These are phyloP conservation scores for Pogonocherus hispidulus DNA, from an alignment of 2,888 invertebrate species.

Conservation along the genomic window DNA sequence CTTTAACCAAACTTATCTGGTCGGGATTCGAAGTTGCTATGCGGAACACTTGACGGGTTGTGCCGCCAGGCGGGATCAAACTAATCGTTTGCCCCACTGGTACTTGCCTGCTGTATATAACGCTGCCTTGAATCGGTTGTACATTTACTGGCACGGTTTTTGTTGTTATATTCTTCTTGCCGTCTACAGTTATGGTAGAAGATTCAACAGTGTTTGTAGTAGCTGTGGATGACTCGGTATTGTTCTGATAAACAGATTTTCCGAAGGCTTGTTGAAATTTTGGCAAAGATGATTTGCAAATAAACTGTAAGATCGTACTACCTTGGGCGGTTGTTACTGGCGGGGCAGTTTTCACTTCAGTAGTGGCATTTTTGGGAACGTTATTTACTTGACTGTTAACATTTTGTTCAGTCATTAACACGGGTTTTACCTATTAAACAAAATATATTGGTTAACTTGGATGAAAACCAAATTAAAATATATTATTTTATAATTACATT, in stretches of 20 bases:
- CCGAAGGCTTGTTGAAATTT: conserved; percentile 87
- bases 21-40: conserved; percentile 67
- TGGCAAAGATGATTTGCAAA: conserved; percentile 77
- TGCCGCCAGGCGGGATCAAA: conserved; percentile 69
- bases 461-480: no score
- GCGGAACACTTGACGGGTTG: conserved; percentile 65
- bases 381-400: conserved; percentile 43
- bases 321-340: conserved; percentile 53
- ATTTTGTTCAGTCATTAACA: conserved; percentile 39
- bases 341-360: conserved; percentile 49
- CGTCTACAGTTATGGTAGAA: conserved; percentile 38
- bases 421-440: conserved; percentile 41
- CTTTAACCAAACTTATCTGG: conserved; percentile 67
- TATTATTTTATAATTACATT: no score
- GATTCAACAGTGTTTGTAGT: conserved; percentile 46
- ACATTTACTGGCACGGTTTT: conserved; percentile 72
- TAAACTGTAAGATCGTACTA: conserved; percentile 72
- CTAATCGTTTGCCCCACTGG: conserved; percentile 76
- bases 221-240: conserved; percentile 53
- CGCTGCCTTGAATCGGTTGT: conserved; percentile 77
- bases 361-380: conserved; percentile 49
- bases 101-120: conserved; percentile 81
- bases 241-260: conserved; percentile 75
- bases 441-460: conserved; percentile 16
- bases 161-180: conserved; percentile 69